Percentiles rank a stretch among this genome's conserved stretches.
Evolutionary conservation across 2,888 invertebrate species (phyloP).

Genomic region (Andrena chrysosceles): DNA sequence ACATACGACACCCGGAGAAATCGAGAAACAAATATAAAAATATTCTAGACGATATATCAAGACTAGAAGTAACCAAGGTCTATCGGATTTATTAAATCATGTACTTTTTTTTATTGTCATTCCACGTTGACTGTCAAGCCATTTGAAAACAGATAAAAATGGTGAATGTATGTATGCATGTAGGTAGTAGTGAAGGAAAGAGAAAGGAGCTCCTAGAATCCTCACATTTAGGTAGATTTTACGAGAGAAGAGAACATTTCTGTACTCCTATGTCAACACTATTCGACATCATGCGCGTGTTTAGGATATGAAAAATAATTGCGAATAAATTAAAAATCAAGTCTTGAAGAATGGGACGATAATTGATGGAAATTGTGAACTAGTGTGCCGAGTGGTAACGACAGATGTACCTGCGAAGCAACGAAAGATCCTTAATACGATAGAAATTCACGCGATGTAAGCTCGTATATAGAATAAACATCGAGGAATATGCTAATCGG

Average conservation of each 20-base stretch:
- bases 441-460: no score
- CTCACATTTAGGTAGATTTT: not conserved
- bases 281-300: not conserved
- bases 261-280: constrained; percentile 10
- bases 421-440: no score
- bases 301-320: constrained; percentile 2
- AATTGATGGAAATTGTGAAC: no score
- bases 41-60: constrained; percentile 11
- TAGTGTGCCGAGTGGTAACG: no score
- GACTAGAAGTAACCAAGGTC: constrained; percentile 36
- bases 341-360: constrained; percentile 1
- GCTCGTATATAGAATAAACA: no score
- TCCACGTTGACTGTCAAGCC: constrained; percentile 9
- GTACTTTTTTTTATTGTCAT: not conserved
- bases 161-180: constrained; percentile 10
- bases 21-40: constrained; percentile 30
- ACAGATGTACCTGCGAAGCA: no score
- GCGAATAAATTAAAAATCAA: constrained; percentile 1
- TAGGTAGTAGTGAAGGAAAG: constrained; percentile 3
- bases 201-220: not conserved
- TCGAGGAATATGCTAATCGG: no score
- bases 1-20: constrained; percentile 17
- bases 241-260: constrained; percentile 12
- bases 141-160: constrained; percentile 11
- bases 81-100: constrained; percentile 4